Evolutionary conservation across 1,140 invertebrate genomes (phyloP).

Genomic region (Patella vulgata): DNA sequence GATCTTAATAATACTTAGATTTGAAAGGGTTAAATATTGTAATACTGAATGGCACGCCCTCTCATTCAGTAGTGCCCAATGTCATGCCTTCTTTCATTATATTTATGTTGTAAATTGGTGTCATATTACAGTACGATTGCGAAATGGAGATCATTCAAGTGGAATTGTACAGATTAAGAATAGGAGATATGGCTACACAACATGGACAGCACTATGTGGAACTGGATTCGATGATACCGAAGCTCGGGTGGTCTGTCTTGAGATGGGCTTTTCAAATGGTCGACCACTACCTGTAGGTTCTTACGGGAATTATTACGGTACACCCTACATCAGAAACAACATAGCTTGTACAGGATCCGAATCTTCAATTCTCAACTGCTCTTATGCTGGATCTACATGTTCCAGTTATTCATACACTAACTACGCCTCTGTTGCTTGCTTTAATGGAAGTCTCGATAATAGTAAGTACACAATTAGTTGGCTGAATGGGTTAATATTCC

Average conservation of each 20-base stretch:
- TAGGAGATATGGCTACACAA: neutral
- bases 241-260: slow-evolving; percentile 42
- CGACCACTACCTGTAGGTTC: slow-evolving; percentile 40
- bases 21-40: no score
- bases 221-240: slow-evolving; percentile 41
- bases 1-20: no score
- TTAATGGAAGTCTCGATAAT: slow-evolving; percentile 34
- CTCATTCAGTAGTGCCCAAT: no score
- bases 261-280: slow-evolving; percentile 47
- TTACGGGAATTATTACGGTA: slow-evolving; percentile 41
- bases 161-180: slow-evolving; percentile 47
- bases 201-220: slow-evolving; percentile 45
- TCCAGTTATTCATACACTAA: slow-evolving; percentile 35
- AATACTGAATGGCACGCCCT: no score
- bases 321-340: slow-evolving; percentile 18
- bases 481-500: no score
- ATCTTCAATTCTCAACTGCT: slow-evolving; percentile 36
- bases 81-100: no score
- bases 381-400: slow-evolving; percentile 8
- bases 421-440: slow-evolving; percentile 48
- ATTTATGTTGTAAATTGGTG: no score
- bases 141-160: slow-evolving; percentile 44
- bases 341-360: slow-evolving; percentile 47
- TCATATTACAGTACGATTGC: slow-evolving; percentile 39
- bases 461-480: slow-evolving; percentile 28